These are phyloP conservation scores for Hepsetus odoe DNA, from an alignment of 2,113 vertebrate genomes.

Conservation along the genomic window DNA sequence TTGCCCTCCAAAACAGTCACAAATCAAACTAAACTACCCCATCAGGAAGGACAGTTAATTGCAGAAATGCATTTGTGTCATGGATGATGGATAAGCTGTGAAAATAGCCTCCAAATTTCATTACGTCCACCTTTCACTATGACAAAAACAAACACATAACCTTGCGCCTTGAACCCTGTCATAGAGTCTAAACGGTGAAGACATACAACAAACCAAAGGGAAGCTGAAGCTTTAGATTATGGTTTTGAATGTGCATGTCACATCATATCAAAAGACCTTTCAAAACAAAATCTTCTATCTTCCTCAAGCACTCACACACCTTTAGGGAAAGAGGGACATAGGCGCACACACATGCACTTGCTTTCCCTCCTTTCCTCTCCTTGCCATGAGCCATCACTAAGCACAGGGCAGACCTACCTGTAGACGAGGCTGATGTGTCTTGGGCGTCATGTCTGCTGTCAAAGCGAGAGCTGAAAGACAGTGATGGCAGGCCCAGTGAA, in stretches of 20 bases:
- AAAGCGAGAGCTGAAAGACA: slow-evolving; percentile 51
- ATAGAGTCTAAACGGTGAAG: background rate
- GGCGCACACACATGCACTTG: slow-evolving; percentile 59
- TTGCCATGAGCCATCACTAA: slow-evolving; percentile 34
- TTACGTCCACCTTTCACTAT: slow-evolving; percentile 35
- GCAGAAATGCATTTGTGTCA: slow-evolving; percentile 53
- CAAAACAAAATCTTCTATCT: slow-evolving; percentile 64
- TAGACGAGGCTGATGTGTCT: slow-evolving; percentile 53
- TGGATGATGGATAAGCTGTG: slow-evolving; percentile 39
- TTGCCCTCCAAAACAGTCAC: slow-evolving; percentile 37
- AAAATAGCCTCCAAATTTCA: slow-evolving; percentile 46
- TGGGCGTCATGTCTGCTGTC: slow-evolving; percentile 55
- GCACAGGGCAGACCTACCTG: slow-evolving; percentile 53
- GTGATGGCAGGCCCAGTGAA: slow-evolving; percentile 52
- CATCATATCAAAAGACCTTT: slow-evolving; percentile 31
- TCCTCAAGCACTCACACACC: slow-evolving; percentile 9
- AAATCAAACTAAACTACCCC: slow-evolving; percentile 53
- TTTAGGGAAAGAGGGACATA: slow-evolving; percentile 30
- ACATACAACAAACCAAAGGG: slow-evolving; percentile 2
- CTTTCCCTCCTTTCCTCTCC: slow-evolving; percentile 29
- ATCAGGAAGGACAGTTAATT: slow-evolving; percentile 55
- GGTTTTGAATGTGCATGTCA: slow-evolving; percentile 32
- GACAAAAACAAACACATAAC: slow-evolving; percentile 34
- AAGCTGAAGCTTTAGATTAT: slow-evolving; percentile 19
- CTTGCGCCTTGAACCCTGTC: slow-evolving; percentile 30